Evolutionary conservation across 64 coral and sea anemone genomes (phyloP).

Genomic region (Actinia equina): DNA sequence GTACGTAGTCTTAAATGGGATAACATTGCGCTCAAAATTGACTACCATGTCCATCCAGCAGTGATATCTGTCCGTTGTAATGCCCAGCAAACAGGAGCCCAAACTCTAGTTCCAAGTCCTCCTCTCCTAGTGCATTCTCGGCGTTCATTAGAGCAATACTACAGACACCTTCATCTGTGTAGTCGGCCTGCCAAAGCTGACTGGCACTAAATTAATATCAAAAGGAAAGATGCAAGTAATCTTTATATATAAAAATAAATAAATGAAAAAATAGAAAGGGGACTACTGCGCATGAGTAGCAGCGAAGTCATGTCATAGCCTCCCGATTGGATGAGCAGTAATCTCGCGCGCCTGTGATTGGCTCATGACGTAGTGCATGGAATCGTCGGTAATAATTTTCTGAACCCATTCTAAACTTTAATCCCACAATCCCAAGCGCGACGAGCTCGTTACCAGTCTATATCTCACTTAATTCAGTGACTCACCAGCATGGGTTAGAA

Average conservation of each 20-base stretch:
- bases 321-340: too few species aligned
- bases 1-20: too few species aligned
- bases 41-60: conserved; percentile 73
- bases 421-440: not conserved
- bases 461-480: too few species aligned
- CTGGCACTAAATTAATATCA: conserved; percentile 43
- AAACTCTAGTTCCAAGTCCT: conserved; percentile 45
- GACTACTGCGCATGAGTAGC: too few species aligned
- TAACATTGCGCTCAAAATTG: too few species aligned
- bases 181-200: conserved; percentile 80
- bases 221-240: too few species aligned
- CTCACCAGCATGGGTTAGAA: conserved; percentile 93
- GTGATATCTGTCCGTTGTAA: conserved; percentile 88
- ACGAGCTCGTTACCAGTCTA: not conserved
- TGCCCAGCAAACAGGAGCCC: conserved; percentile 87
- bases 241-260: too few species aligned
- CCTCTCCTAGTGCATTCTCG: conserved; percentile 52
- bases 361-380: too few species aligned
- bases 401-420: not conserved
- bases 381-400: too few species aligned
- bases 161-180: conserved; percentile 79
- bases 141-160: conserved; percentile 81
- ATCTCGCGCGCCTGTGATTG: too few species aligned
- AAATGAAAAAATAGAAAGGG: too few species aligned
- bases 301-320: too few species aligned